Percentiles rank a stretch among this genome's conserved stretches.
These are phyloP conservation scores for Alauda arvensis DNA, from an alignment of 2,797 vertebrate species.

Conservation along the genomic window DNA sequence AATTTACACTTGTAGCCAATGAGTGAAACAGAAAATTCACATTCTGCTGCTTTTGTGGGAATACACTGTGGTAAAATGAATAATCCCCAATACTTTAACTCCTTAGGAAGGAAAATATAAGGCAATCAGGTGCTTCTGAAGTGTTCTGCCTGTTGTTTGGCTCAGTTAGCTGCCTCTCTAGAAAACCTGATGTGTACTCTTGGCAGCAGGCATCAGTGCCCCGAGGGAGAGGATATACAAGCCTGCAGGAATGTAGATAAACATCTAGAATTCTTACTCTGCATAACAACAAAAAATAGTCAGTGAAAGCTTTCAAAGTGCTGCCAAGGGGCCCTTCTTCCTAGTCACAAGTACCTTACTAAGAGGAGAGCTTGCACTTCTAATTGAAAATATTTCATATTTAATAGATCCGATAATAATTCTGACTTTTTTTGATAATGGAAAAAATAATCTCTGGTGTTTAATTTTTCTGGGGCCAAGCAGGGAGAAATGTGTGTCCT, in stretches of 20 bases:
- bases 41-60: neutral
- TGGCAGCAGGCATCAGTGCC: neutral
- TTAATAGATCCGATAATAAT: neutral
- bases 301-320: conserved; percentile 3
- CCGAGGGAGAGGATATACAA: conserved; percentile 4
- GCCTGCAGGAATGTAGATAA: conserved; percentile 48
- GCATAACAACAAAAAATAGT: neutral
- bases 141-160: neutral
- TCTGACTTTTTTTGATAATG: neutral
- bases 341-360: neutral
- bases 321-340: neutral
- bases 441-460: neutral
- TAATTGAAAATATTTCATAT: neutral
- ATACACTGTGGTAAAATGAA: neutral
- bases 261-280: neutral
- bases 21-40: neutral
- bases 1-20: neutral
- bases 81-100: neutral
- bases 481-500: neutral
- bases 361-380: neutral
- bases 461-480: neutral
- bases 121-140: neutral
- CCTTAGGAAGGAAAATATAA: neutral
- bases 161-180: neutral
- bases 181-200: neutral